Base-by-base conservation (phyloP, 2,888 invertebrate genomes). In the Drosophila tanythrix region DNA sequence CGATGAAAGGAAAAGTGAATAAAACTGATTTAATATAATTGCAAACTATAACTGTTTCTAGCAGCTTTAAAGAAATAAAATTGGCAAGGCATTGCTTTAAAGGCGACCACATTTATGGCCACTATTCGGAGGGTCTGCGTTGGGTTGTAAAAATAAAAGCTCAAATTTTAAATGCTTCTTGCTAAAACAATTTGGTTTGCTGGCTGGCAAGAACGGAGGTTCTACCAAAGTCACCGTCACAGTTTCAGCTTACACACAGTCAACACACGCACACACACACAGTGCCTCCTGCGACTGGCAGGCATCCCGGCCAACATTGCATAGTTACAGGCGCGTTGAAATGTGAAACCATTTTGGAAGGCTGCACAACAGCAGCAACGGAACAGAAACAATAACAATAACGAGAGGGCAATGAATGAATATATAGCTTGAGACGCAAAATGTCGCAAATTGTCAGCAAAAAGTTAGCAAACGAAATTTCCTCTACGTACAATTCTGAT, bases 281-380 rank as follows among this genome's bases (percentile, higher is more conserved):
- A 15, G 36, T 25, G 53, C 35, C 25, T 25, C 21, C 64, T 76
- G 73, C 69, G 79, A 64, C 68, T 76, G 80, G 74, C 77, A 77
- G 74, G 80, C 81, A 80, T 71, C 81, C 70, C 70, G 51, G 53
- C 46, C 57, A 75, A 76, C 72, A 76, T 72, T 76, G 74, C 81
- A 83, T 76, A 81, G 76, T 83, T 85, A 65, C 80, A 69, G 74
- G 84, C 89, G 87, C 87, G 84, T 79, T 87, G 86, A 89, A 84
- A 84, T 87, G 82, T 89, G 81, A 89, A 87, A 87, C 81, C 81
- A 77, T 81, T 83, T 74, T 68, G 65, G 51, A 48, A 64, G 70
- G 56, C 40, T 43, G 56, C 61, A 59, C 40, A 61, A 50, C 60
- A 61, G 15, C 31, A 40, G 64, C 57, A 64, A 66, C 57, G 62